Evolutionary conservation across 2,113 vertebrate species (phyloP).

Genomic region (Hylia prasina): DNA sequence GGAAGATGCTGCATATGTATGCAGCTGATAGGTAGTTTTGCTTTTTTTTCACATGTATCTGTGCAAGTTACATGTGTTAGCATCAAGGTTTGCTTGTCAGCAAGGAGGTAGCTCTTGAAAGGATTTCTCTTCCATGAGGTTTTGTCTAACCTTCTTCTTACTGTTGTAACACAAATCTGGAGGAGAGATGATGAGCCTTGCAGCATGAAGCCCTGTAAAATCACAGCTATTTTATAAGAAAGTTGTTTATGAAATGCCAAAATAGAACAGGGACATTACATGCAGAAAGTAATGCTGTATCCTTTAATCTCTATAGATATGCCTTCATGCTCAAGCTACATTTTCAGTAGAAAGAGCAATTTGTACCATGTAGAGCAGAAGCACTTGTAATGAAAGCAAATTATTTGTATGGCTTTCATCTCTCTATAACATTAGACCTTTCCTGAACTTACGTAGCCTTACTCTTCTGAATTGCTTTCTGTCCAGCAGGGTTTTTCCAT

Average conservation of each 20-base stretch:
- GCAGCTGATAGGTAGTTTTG: background rate
- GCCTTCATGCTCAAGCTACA: background rate
- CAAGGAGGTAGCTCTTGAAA: background rate
- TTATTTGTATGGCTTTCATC: background rate
- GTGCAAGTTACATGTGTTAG: background rate
- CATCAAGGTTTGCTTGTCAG: background rate
- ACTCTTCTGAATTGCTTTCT: background rate
- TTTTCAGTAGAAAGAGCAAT: background rate
- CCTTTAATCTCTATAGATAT: background rate
- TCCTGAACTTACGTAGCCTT: background rate
- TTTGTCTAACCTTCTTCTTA: background rate
- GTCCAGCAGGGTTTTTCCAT: background rate
- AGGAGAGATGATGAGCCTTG: background rate
- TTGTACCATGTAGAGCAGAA: background rate
- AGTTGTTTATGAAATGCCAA: background rate
- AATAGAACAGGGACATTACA: background rate
- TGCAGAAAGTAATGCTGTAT: background rate
- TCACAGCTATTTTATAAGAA: background rate
- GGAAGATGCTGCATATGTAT: background rate
- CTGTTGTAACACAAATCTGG: background rate
- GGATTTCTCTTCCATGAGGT: background rate
- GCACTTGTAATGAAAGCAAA: background rate
- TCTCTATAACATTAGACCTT: background rate
- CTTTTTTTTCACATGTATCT: background rate
- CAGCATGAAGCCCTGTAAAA: background rate